Base-by-base conservation (phyloP, 2,797 vertebrate species). In the Pteropus rufus region DNA sequence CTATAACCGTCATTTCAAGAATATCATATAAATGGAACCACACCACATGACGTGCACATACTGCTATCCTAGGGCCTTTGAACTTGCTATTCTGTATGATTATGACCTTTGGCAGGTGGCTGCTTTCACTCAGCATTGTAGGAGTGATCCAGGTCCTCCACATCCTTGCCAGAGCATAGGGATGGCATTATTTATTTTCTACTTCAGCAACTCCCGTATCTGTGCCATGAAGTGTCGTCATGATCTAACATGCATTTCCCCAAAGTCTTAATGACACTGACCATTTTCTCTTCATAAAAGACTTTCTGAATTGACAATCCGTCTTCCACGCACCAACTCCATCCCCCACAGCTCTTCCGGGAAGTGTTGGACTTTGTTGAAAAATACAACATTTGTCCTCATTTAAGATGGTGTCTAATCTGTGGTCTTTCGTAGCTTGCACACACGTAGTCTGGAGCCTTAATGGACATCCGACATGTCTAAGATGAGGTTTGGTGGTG, bases 401-500 rank as follows among this genome's bases (percentile, higher is more conserved):
- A 11, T 23, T 52, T 21, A 34, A 69, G 29, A 52, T 8, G 62
- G 60, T 19, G 0, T 60, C 19, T 36, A 49, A 82, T 39, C 69
- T 15, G 5, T 34, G 12, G 52, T 62, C 29, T 54, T 44, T 9
- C 0, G 41, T 10, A 39, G 26, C 39, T 36, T 44, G 64, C 21
- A 36, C 44, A 21, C 19, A 97, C 97, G 19, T 96, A 72, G 52
- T 97, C 97, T 82, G 2, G 94, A 82, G 60, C 58, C 95, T 97
- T 98, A 94, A 98, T 14, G 98, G 98, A 93, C 92, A 98, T 94
- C 97, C 98, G 14, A 98, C 98, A 72, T 36, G 82, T 75, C 89
- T 96, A 89, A 98, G 98, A 29, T 96, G 98, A 73, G 98, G 97
- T 15, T 98, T 99, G 96, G 98, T 98, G 52, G 97, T 98, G 46